Base-by-base conservation (phyloP, 2,113 vertebrate species). In the Mandrillus leucophaeus region DNA sequence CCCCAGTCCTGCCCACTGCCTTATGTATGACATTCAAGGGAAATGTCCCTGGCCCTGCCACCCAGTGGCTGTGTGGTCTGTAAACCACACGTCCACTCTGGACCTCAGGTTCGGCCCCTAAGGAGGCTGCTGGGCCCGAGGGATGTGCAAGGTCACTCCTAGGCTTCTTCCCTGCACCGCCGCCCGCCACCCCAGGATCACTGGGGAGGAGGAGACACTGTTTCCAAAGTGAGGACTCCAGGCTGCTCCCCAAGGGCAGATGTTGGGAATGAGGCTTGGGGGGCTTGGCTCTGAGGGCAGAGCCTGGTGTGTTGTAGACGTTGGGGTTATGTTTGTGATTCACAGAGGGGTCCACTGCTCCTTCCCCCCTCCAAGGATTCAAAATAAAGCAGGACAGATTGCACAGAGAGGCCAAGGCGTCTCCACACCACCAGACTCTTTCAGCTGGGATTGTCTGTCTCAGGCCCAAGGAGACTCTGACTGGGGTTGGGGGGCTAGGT, bases 131-230 rank as follows among this genome's bases (percentile, higher is more conserved):
- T 8, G 17, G 73, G 84, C 17, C 0, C 3, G 4, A 72, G 73
- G n/a, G 18, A 5, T 23, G 11, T 11, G 30, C 43, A 38, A 13
- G 30, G 73, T 64, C 59, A 6, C 17, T 16, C 27, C 35, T 14
- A 32, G 48, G 55, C n/a, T 79, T 40, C 27, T 64, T 64, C 11
- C 27, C 61, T 30, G 5, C 5, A 30, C 12, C 1, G 9, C 59
- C 2, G 27, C 30, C 12, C 27, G 27, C 3, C 20, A 7, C 20
- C 0, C 0, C 32, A 16, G 40, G 52, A 20, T 88, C 3, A 3
- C 20, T 59, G 66, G 64, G 50, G 59, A 86, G 59, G 30, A 78
- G 27, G 72, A 30, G 50, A 48, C 20, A 18, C 25, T 17, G 3
- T 76, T 92, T 83, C 40, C 40, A 78, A 78, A 81, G 38, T 50